Conservation (phyloP, 1,140 invertebrate species). For the Oryctes rhinoceros region DNA sequence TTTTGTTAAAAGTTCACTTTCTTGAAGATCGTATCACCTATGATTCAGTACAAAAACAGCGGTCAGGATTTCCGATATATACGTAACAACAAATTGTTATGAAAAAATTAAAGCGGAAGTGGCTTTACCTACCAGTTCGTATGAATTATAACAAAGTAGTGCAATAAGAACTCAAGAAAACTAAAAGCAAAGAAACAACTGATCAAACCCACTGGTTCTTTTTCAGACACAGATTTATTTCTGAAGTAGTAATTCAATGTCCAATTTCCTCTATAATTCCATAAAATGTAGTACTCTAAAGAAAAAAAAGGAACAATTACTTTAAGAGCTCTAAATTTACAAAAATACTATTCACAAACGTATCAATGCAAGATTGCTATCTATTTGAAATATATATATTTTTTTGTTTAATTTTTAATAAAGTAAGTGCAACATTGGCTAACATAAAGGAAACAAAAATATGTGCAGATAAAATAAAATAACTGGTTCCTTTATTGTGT, state of each 20-base stretch:
- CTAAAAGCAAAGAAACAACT: neutral
- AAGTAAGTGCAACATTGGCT: neutral
- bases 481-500: no score
- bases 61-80: neutral
- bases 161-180: neutral
- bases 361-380: neutral
- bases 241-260: neutral
- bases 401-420: neutral
- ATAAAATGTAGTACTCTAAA: neutral
- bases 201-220: neutral
- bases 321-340: neutral
- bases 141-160: neutral
- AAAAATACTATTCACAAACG: conserved; percentile 17
- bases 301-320: neutral
- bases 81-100: neutral
- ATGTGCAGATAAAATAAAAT: neutral
- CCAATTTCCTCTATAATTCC: conserved; percentile 1
- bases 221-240: conserved; percentile 11
- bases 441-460: conserved; percentile 3
- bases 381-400: neutral
- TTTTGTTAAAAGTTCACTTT: no score
- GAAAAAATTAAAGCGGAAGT: neutral
- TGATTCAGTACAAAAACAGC: neutral
- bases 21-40: no score
- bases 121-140: neutral